phyloP scores from a whole-genome alignment of 2,797 vertebrate species.

The Anniella stebbinsi region DNA sequence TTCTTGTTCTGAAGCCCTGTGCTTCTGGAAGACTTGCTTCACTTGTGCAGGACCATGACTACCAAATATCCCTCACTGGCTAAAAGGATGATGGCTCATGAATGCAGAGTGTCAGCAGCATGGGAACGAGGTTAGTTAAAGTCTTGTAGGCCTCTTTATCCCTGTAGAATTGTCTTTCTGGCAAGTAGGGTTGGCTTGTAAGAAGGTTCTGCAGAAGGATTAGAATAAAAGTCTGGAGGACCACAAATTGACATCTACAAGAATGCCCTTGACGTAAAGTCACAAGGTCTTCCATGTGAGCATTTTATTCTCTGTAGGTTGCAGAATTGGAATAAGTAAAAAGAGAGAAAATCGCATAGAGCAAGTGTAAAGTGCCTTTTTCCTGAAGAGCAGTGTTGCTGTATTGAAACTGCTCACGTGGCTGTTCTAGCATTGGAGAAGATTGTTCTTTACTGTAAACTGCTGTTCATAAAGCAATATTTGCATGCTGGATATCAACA shows the following conservation, averaged over 20 bases:
- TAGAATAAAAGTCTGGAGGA: neutral
- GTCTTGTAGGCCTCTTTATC: neutral
- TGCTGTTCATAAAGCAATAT: neutral
- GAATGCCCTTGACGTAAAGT: neutral
- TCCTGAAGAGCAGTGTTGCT: neutral
- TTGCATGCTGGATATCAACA: neutral
- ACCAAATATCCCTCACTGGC: constrained; percentile 78
- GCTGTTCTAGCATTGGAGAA: neutral
- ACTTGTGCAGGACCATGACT: constrained; percentile 86
- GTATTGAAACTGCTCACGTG: neutral
- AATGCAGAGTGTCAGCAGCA: constrained; percentile 80
- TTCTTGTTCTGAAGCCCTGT: constrained; percentile 79
- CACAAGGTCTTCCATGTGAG: neutral
- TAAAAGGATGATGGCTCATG: constrained; percentile 83
- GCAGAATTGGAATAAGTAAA: neutral
- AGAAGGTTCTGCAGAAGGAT: neutral
- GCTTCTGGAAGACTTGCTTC: constrained; percentile 86
- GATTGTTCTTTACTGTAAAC: neutral
- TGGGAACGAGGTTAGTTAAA: constrained; percentile 89
- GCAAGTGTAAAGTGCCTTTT: neutral
- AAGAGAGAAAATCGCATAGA: neutral
- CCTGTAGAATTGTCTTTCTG: neutral
- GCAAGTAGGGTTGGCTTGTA: neutral
- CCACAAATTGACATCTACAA: neutral
- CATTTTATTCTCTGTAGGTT: neutral